Conservation (phyloP, 2,113 vertebrate genomes). For the Corythaixoides concolor region DNA sequence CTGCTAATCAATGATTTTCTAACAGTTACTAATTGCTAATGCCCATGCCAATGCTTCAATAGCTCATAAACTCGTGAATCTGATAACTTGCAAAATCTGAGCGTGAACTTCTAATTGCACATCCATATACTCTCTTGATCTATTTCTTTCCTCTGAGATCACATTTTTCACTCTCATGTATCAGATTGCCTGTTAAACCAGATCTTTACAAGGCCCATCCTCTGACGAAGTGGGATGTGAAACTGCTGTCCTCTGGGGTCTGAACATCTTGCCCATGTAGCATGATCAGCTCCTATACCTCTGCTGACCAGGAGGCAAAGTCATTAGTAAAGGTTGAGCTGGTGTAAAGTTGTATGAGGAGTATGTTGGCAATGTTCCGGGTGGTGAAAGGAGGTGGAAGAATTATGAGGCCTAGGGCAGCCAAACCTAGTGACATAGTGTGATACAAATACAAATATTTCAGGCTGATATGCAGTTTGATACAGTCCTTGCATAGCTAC, state of each 20-base stretch:
- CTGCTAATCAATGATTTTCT: background rate
- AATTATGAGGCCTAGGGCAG: background rate
- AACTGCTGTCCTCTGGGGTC: background rate
- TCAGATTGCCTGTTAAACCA: background rate
- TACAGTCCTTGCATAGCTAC: background rate
- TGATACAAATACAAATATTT: background rate
- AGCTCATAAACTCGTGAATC: background rate
- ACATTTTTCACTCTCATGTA: background rate
- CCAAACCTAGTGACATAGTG: fast-evolving
- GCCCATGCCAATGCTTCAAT: background rate
- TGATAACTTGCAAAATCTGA: background rate
- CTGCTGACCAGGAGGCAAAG: background rate
- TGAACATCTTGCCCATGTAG: background rate
- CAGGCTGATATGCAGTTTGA: background rate
- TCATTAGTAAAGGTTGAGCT: background rate
- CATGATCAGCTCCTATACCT: background rate
- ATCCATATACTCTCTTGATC: background rate
- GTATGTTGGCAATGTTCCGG: background rate
- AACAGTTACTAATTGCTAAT: background rate
- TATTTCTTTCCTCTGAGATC: background rate
- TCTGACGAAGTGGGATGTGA: background rate
- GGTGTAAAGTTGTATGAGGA: background rate
- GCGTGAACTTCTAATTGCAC: background rate
- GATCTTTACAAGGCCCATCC: background rate
- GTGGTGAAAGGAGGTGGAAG: background rate